Evolutionary conservation across 2,113 vertebrate genomes (phyloP).

Genomic region (cattle (Bos taurus)): ARS-UCD2.0 NC_037328.1:124489001-124489500

Average conservation of each 20-base stretch:
- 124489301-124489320: background rate
- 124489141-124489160: background rate
- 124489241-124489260: background rate
- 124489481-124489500: background rate
- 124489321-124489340: background rate
- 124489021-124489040: background rate
- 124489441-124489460: background rate
- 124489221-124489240: background rate
- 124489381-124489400: background rate
- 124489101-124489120: background rate
- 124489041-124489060: background rate
- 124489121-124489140: background rate
- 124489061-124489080: background rate
- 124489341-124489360: background rate
- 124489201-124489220: background rate
- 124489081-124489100: background rate
- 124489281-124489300: background rate
- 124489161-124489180: background rate
- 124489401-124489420: background rate
- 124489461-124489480: background rate
- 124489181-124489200: background rate
- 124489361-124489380: background rate
- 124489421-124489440: background rate
- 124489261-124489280: background rate
- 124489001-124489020: background rate